Conservation (phyloP, 2,113 vertebrate species). For the Peucedramus taeniatus region DNA sequence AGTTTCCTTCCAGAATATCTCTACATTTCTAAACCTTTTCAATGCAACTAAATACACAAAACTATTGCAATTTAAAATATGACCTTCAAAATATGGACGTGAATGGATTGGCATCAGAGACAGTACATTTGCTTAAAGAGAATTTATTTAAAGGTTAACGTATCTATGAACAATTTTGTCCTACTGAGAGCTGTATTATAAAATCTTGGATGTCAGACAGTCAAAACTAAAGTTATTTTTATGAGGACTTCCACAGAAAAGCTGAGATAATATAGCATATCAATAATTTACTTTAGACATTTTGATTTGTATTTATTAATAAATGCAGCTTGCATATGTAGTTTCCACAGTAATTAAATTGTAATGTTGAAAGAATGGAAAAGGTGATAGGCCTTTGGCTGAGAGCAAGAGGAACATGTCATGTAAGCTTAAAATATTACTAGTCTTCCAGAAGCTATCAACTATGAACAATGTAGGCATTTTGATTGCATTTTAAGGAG, state of each 20-base stretch:
- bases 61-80: neutral
- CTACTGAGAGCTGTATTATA: neutral
- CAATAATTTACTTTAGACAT: neutral
- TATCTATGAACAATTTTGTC: neutral
- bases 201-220: neutral
- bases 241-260: neutral
- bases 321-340: neutral
- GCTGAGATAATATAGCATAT: neutral
- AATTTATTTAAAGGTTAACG: neutral
- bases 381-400: neutral
- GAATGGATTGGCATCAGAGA: neutral
- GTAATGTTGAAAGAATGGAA: neutral
- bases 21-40: neutral
- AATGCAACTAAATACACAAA: neutral
- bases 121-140: neutral
- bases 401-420: neutral
- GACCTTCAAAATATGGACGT: neutral
- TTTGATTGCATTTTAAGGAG: neutral
- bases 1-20: neutral
- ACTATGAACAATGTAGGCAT: neutral
- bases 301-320: conserved; percentile 6
- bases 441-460: neutral
- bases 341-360: neutral
- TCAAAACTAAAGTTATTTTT: neutral
- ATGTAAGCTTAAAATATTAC: neutral